Conservation (phyloP, 1,140 invertebrate genomes). For the Chlorops oryzae region DNA sequence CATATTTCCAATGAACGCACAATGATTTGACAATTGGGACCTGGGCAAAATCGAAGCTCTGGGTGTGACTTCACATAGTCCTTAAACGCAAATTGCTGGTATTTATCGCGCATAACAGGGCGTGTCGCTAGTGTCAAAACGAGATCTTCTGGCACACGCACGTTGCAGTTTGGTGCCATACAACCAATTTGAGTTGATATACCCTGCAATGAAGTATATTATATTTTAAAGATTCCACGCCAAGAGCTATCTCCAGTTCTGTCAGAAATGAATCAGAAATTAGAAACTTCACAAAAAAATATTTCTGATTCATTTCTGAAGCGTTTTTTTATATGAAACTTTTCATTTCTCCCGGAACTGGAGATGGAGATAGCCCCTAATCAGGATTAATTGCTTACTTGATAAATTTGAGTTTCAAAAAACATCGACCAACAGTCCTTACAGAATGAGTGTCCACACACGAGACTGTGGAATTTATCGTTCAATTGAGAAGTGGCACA, state of each 20-base stretch:
- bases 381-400: conserved; percentile 56
- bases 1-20: conserved; percentile 44
- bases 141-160: conserved; percentile 92
- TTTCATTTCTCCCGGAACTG: too few relatives aligned
- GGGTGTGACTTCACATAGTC: conserved; percentile 95
- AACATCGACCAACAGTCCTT: conserved; percentile 92
- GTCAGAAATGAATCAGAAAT: too few relatives aligned
- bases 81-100: conserved; percentile 90
- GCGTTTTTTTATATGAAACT: too few relatives aligned
- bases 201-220: conserved; percentile 48
- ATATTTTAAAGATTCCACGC: too few relatives aligned
- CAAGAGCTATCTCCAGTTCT: too few relatives aligned
- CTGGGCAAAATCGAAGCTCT: conserved; percentile 88
- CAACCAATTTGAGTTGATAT: conserved; percentile 83
- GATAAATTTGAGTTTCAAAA: conserved; percentile 92
- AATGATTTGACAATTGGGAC: conserved; percentile 80
- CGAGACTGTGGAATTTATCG: conserved; percentile 69
- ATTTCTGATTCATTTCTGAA: too few relatives aligned
- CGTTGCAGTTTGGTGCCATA: conserved; percentile 90
- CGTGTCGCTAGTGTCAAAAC: conserved; percentile 77
- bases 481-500: conserved; percentile 54
- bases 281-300: conserved; percentile 8
- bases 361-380: too few relatives aligned
- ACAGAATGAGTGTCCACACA: conserved; percentile 90
- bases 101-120: conserved; percentile 77